Conservation (phyloP, 1,140 invertebrate genomes). For the Saccostrea cuccullata region DNA sequence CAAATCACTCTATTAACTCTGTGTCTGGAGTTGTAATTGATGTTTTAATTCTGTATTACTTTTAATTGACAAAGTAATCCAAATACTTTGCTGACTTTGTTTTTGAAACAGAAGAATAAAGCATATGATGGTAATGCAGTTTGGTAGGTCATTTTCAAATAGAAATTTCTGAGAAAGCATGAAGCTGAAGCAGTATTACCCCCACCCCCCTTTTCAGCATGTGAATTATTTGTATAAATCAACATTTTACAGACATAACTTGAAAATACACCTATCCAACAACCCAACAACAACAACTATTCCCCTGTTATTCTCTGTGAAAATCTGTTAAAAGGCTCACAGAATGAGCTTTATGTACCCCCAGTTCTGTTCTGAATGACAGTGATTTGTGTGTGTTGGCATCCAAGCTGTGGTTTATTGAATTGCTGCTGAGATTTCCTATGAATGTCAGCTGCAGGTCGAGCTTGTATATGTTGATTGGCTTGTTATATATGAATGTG, state of each 20-base stretch:
- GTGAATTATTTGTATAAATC: neutral
- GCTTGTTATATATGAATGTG: neutral
- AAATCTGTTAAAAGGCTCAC: too few species aligned
- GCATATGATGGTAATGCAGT: too few species aligned
- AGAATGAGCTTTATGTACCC: too few species aligned
- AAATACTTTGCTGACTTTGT: constrained; percentile 17
- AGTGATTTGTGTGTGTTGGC: too few species aligned
- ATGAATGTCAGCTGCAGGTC: too few species aligned
- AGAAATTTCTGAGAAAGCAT: too few species aligned
- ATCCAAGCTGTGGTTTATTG: too few species aligned
- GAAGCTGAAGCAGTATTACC: too few species aligned
- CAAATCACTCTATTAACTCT: neutral
- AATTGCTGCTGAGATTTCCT: too few species aligned
- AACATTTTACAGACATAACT: neutral
- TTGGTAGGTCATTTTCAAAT: too few species aligned
- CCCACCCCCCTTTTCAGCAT: neutral
- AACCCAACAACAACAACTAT: neutral
- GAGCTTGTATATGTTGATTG: neutral
- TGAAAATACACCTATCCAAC: neutral
- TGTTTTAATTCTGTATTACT: neutral
- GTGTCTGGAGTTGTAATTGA: neutral
- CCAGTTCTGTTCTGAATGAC: too few species aligned
- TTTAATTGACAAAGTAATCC: neutral
- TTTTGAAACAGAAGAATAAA: constrained; percentile 13
- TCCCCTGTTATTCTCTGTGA: too few species aligned